These are phyloP conservation scores for Meloidogyne hapla DNA, from an alignment of 1,140 invertebrate genomes.

Conservation along the genomic window DNA sequence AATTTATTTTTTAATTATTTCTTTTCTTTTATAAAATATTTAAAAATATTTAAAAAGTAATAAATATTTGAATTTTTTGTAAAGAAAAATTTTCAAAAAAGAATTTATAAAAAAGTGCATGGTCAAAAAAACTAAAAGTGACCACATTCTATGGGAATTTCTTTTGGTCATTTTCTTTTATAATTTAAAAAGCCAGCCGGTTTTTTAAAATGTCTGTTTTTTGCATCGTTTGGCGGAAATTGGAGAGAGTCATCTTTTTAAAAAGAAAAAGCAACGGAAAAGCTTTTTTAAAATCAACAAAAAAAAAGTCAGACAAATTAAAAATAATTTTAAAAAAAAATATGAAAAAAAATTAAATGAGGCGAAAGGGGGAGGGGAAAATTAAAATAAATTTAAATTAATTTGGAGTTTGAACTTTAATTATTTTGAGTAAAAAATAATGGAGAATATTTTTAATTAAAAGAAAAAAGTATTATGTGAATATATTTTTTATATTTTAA, in stretches of 20 bases:
- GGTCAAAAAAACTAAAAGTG: no score
- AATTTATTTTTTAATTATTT: no score
- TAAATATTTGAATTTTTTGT: no score
- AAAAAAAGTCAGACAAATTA: background rate
- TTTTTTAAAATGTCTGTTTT: constrained; percentile 1
- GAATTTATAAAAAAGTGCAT: no score
- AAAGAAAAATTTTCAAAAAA: no score
- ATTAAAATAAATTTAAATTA: background rate
- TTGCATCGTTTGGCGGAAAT: background rate
- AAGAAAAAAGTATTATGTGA: no score
- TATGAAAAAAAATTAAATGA: no score
- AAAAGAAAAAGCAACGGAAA: background rate
- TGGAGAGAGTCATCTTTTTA: background rate
- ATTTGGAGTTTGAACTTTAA: background rate
- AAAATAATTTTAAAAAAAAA: background rate
- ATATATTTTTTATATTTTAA: no score
- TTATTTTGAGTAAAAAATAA: background rate
- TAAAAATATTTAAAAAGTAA: no score
- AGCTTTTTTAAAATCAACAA: background rate
- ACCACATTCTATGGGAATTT: no score
- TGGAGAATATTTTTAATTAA: background rate
- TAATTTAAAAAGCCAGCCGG: background rate
- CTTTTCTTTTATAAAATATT: no score
- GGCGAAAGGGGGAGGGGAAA: background rate
- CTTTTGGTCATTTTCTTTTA: no score